Evolutionary conservation across 1,140 invertebrate species (phyloP).

Genomic region (Homalodisca vitripennis): DNA sequence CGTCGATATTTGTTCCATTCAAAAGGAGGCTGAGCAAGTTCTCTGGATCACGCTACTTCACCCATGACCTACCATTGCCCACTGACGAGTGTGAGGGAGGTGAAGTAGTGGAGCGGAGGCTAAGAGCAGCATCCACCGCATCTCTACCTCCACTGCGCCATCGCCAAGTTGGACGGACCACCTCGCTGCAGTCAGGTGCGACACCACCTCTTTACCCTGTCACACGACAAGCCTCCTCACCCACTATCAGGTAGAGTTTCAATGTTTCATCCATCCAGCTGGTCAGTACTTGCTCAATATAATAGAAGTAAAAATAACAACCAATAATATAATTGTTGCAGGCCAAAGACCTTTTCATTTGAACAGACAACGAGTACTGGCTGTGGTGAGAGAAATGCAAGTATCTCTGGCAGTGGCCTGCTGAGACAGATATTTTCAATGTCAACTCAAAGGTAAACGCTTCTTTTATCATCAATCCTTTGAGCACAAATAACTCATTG

Average conservation of each 20-base stretch:
- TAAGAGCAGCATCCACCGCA: conserved; percentile 47
- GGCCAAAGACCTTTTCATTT: conserved; percentile 37
- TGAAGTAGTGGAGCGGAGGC: conserved; percentile 46
- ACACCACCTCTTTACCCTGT: conserved; percentile 36
- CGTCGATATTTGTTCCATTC: conserved; percentile 47
- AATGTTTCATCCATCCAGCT: too few relatives aligned
- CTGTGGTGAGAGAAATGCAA: background rate
- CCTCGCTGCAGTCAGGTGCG: conserved; percentile 43
- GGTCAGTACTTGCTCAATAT: too few relatives aligned
- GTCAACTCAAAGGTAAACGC: conserved; percentile 12
- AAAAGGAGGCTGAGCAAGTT: conserved; percentile 46
- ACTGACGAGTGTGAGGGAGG: conserved; percentile 57
- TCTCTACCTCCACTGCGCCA: conserved; percentile 45
- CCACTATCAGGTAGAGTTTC: conserved; percentile 38
- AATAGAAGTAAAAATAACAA: too few relatives aligned
- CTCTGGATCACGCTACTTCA: conserved; percentile 57
- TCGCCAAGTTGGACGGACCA: conserved; percentile 35
- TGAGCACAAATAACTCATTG: too few relatives aligned
- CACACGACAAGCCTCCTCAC: conserved; percentile 43
- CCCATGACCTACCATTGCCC: conserved; percentile 59
- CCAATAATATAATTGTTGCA: too few relatives aligned
- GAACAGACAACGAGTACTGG: conserved; percentile 16
- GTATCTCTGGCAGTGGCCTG: background rate
- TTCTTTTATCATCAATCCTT: background rate
- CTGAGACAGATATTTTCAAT: conserved; percentile 25